These are phyloP conservation scores for Pristionchus maxplancki DNA, from an alignment of 2,888 invertebrate species.

Conservation along the genomic window DNA sequence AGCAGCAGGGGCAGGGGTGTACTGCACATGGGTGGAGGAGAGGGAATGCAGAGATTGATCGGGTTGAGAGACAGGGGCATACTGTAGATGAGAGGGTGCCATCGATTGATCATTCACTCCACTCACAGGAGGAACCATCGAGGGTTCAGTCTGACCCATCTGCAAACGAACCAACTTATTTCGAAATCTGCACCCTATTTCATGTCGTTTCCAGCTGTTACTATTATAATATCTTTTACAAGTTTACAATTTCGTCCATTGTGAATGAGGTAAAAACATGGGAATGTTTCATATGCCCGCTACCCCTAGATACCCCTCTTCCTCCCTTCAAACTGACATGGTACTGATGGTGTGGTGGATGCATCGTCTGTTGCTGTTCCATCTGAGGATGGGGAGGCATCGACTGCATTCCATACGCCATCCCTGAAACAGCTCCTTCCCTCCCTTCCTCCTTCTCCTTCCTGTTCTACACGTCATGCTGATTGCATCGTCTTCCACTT, in stretches of 20 bases:
- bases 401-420: slow-evolving; percentile 16
- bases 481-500: not conserved
- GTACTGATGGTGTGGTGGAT: not conserved
- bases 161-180: not conserved
- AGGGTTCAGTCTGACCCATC: not conserved
- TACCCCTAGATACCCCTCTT: not conserved
- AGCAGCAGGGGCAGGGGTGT: not conserved
- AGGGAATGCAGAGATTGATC: slow-evolving; percentile 2
- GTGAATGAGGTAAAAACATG: too few relatives aligned
- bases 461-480: slow-evolving; percentile 14
- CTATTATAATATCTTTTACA: too few relatives aligned
- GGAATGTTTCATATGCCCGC: too few relatives aligned
- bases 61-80: not conserved
- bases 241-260: too few relatives aligned
- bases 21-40: not conserved
- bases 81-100: not conserved
- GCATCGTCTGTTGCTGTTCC: not conserved
- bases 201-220: too few relatives aligned
- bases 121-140: slow-evolving; percentile 1
- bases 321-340: not conserved
- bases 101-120: slow-evolving; percentile 6
- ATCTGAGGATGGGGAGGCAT: not conserved
- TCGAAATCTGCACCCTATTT: not conserved
- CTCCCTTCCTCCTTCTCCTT: not conserved
- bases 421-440: not conserved